Conservation (phyloP, 2,888 invertebrate species). For the Bellardia bayeri region DNA sequence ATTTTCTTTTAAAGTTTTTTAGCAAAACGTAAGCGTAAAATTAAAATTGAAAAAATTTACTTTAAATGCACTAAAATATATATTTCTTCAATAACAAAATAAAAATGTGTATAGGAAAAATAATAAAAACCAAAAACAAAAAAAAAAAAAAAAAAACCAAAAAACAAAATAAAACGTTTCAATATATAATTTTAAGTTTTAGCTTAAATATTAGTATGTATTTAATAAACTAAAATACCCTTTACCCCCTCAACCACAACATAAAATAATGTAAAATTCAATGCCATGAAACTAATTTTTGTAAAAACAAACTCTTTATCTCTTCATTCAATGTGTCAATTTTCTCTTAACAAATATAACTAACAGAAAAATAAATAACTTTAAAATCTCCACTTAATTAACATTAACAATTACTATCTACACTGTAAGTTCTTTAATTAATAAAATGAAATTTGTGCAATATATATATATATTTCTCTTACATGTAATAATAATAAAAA, state of each 20-base stretch:
- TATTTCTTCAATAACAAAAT: constrained; percentile 62
- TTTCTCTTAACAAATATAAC: constrained; percentile 29
- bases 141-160: constrained; percentile 4
- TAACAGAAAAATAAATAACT: constrained; percentile 30
- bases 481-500: neutral
- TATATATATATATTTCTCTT: constrained; percentile 32
- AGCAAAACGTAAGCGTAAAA: neutral
- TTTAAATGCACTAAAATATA: constrained; percentile 63
- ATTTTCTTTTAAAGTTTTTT: constrained; percentile 13
- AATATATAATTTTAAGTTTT: constrained; percentile 61
- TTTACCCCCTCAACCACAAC: neutral
- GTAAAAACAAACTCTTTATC: constrained; percentile 11
- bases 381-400: neutral
- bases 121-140: constrained; percentile 22
- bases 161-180: constrained; percentile 14
- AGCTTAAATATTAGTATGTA: constrained; percentile 41
- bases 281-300: neutral
- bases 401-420: neutral
- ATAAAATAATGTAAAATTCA: neutral
- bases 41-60: constrained; percentile 51
- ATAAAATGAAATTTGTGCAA: constrained; percentile 54
- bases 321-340: constrained; percentile 64
- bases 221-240: constrained; percentile 22
- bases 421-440: neutral
- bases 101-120: constrained; percentile 53